phyloP scores from a whole-genome alignment of 2,888 invertebrate species.

The Aphrophora alni region DNA sequence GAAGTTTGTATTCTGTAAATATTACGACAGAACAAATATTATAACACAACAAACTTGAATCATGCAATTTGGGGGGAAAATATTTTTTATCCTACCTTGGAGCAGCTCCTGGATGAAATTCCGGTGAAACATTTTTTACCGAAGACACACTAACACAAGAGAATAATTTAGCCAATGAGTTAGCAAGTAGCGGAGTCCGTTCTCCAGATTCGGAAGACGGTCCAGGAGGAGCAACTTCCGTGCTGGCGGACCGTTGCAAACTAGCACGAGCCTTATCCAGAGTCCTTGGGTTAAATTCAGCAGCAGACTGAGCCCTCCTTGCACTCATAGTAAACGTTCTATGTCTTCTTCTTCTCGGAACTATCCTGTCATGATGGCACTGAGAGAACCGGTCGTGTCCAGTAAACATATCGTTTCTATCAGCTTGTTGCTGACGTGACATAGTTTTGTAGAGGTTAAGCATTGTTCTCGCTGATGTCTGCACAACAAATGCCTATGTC shows the following conservation, averaged over 20 bases:
- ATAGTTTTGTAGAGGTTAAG: constrained; percentile 40
- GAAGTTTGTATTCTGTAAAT: neutral
- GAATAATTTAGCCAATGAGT: constrained; percentile 40
- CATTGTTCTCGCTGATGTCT: constrained; percentile 16
- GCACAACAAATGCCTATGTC: neutral
- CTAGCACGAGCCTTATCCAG: constrained; percentile 26
- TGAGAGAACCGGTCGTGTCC: constrained; percentile 84
- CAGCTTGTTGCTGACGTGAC: constrained; percentile 48
- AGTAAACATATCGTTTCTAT: constrained; percentile 57
- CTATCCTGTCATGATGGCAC: constrained; percentile 60
- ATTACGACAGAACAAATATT: too few species aligned
- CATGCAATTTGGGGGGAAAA: too few species aligned
- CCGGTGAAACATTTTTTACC: constrained; percentile 9
- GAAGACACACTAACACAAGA: constrained; percentile 42
- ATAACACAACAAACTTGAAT: too few species aligned
- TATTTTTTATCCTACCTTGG: constrained; percentile 29
- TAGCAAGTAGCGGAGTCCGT: constrained; percentile 8
- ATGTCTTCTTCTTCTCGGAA: constrained; percentile 38
- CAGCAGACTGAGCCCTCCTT: constrained; percentile 40
- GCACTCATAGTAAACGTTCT: constrained; percentile 36
- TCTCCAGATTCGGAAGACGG: neutral
- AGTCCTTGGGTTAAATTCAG: constrained; percentile 39
- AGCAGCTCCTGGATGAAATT: constrained; percentile 23
- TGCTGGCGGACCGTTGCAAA: constrained; percentile 33
- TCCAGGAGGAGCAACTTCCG: constrained; percentile 12